These are phyloP conservation scores for Melinopterus prodromus DNA, from an alignment of 2,888 invertebrate genomes.

Conservation along the genomic window DNA sequence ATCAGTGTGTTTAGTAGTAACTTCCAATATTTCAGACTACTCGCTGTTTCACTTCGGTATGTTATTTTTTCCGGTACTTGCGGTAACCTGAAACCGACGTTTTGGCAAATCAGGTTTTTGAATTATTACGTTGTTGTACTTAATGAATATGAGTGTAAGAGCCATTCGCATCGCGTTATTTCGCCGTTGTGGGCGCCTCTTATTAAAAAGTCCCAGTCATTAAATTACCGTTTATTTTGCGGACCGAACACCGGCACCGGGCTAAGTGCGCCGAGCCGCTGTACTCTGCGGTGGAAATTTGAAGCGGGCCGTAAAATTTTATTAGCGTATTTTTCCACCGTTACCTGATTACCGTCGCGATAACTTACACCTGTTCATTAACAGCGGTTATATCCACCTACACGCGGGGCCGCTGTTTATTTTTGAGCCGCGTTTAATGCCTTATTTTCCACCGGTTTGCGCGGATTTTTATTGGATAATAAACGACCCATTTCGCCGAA, in stretches of 20 bases:
- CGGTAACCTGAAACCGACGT: not conserved
- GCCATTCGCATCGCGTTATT: not conserved
- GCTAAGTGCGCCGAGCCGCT: not conserved
- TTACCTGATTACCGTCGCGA: not conserved
- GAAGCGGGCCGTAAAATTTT: slow-evolving; percentile 4
- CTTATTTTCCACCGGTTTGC: not conserved
- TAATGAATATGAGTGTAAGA: not conserved
- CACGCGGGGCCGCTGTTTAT: not conserved
- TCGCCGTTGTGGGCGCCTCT: not conserved
- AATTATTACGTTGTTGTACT: not conserved
- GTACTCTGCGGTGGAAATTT: not conserved
- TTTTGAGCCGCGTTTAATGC: not conserved
- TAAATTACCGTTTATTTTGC: not conserved
- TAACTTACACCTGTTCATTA: slow-evolving; percentile 4
- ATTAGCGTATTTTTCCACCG: slow-evolving; percentile 4
- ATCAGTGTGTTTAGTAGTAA: too few relatives aligned
- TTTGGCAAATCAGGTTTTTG: not conserved
- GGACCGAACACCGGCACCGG: not conserved
- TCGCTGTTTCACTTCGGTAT: not conserved
- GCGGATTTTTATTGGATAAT: not conserved
- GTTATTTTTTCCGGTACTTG: not conserved
- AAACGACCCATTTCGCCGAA: not conserved
- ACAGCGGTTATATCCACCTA: slow-evolving; percentile 4
- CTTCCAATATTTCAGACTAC: too few relatives aligned
- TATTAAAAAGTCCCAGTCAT: not conserved